Evolutionary conservation across 1,140 invertebrate species (phyloP), one percentile per base, ranked within the genome.

Genomic region (Nymphalis io): DNA sequence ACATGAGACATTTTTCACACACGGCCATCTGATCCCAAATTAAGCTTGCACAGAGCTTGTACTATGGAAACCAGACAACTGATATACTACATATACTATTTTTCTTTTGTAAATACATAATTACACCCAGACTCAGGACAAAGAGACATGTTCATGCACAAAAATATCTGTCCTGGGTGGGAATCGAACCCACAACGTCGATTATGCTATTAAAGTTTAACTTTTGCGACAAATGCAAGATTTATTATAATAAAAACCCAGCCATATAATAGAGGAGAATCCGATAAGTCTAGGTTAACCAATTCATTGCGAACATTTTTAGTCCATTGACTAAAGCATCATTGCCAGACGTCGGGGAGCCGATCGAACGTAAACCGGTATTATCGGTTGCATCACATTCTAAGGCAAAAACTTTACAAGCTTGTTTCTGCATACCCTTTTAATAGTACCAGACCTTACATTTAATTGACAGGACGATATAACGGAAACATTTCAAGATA

Each of bases 331-430:
- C 70, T 81, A 79, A 71, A 67, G 63, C 69, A 72, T 75, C 67
- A 76, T 72, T 65, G 82, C 85, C 77, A 90, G 88, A 90, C 88
- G 79, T 64, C 70, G 79, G 66, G 88, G 88, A 88, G 88, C 88
- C 88, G 75, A 69, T 70, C 72, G 80, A 75, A 67, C 73, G 61
- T 71, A 78, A 87, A 89, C 87, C 85, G 84, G 87, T 89, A 83
- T 68, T 68, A 68, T 73, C 75, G 82, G 79, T 85, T 84, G 81
- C 82, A 84, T 83, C 77, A 80, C 76, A 78, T 73, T 75, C 71
- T 69, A 74, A 39, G 74, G 75, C 76, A 87, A 81, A 81, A 82
- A 81, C 72, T 68, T 55, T 71, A 67, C 71, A 58, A 67, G 71
- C 71, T 60, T 46, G 72, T 76, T 75, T 69, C 68, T 73, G 72